Conservation (phyloP, 2,113 vertebrate species). For the Oenanthe oenanthe region DNA sequence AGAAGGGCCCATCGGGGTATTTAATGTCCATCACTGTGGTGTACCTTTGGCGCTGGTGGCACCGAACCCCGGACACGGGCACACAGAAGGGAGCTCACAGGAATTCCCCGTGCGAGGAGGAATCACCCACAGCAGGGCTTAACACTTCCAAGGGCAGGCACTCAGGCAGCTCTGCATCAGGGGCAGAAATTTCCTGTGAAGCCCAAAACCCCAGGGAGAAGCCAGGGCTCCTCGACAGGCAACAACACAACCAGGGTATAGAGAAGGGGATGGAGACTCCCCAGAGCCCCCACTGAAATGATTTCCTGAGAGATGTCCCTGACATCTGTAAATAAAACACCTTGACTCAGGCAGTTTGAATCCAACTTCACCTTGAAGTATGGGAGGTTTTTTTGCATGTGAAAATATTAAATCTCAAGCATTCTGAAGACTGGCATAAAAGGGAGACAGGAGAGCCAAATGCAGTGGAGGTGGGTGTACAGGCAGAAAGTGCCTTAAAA, state of each 20-base stretch:
- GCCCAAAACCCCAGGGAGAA: not conserved
- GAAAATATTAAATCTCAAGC: not conserved
- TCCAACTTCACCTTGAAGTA: not conserved
- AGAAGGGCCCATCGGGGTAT: not conserved
- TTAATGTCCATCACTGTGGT: not conserved
- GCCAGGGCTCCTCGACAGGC: not conserved
- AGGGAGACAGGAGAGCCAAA: not conserved
- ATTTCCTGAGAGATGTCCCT: not conserved
- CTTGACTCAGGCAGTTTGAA: not conserved
- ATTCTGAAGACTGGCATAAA: not conserved
- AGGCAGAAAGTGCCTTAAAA: not conserved
- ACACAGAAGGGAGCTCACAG: not conserved
- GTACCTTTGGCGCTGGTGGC: not conserved
- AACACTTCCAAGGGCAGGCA: not conserved
- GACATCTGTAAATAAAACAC: not conserved
- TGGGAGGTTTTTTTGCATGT: too few relatives aligned
- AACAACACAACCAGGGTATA: accelerated
- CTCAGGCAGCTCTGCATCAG: accelerated
- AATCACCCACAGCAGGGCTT: not conserved
- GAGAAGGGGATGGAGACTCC: not conserved
- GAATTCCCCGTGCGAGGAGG: not conserved
- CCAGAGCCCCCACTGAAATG: not conserved
- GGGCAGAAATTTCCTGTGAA: not conserved
- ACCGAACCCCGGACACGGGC: not conserved
- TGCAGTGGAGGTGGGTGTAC: not conserved